phyloP scores from a whole-genome alignment of 2,113 vertebrate species.

The Neolamprologus modestus region DNA sequence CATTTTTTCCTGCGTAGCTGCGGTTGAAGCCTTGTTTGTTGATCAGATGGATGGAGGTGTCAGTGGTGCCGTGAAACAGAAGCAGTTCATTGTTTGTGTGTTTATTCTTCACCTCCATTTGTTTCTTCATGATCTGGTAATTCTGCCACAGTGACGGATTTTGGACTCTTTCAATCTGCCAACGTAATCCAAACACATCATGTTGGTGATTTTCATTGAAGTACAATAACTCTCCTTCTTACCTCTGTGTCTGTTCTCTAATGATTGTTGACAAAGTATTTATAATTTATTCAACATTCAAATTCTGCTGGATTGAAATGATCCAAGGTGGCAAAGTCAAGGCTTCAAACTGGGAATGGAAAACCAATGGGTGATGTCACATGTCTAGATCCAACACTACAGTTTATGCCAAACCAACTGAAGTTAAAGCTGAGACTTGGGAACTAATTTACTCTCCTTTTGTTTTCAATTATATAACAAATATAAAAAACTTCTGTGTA shows the following conservation, averaged over 20 bases:
- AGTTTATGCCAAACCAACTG: background rate
- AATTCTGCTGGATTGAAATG: background rate
- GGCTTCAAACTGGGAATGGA: background rate
- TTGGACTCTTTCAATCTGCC: conserved; percentile 84
- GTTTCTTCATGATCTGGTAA: conserved; percentile 80
- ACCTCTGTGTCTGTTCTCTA: background rate
- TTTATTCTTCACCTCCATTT: conserved; percentile 78
- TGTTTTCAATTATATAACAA: accelerated
- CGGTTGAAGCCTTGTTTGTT: conserved; percentile 82
- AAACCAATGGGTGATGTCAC: background rate
- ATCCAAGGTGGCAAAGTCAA: background rate
- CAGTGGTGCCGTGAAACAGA: conserved; percentile 81
- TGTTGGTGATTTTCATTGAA: accelerated
- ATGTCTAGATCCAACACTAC: accelerated
- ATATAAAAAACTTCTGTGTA: background rate
- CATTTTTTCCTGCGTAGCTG: conserved; percentile 78
- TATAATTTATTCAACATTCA: background rate
- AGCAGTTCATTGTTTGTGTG: conserved; percentile 68
- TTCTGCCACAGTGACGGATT: conserved; percentile 76
- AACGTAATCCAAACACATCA: background rate
- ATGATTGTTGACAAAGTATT: background rate
- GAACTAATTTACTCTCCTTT: background rate
- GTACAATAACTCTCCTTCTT: background rate
- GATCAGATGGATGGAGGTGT: conserved; percentile 55
- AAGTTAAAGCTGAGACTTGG: background rate